phyloP scores from a whole-genome alignment of 1,140 invertebrate genomes.

The Euura saliciscinereae region DNA sequence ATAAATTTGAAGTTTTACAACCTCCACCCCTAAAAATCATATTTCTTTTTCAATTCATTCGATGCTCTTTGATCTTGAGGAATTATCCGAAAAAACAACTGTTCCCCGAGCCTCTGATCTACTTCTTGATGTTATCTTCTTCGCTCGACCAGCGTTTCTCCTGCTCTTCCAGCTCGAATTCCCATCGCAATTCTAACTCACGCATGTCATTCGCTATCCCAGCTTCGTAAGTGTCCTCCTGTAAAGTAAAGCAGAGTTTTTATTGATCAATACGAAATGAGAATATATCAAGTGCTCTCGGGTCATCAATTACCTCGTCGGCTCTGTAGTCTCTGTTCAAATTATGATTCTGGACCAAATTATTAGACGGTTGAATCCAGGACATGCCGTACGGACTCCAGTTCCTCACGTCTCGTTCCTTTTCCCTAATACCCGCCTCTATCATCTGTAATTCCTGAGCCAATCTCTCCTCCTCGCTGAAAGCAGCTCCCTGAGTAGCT shows the following conservation, averaged over 20 bases:
- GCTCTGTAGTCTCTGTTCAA: conserved; percentile 48
- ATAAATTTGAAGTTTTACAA: too few species aligned
- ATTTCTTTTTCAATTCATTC: too few species aligned
- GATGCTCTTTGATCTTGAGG: neutral
- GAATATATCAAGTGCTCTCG: neutral
- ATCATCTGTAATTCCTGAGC: conserved; percentile 70
- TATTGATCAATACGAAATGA: neutral
- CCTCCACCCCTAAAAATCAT: too few species aligned
- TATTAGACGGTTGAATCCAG: conserved; percentile 50
- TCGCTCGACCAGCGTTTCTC: conserved; percentile 70
- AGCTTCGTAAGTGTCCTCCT: conserved; percentile 71
- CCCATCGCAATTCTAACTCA: conserved; percentile 69
- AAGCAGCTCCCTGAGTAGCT: conserved; percentile 58
- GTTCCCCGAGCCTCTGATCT: neutral
- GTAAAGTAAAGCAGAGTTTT: conserved; percentile 13
- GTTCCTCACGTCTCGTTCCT: conserved; percentile 68
- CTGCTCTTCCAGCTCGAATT: conserved; percentile 71
- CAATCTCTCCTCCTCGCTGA: conserved; percentile 64
- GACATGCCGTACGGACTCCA: conserved; percentile 54
- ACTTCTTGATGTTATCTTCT: conserved; percentile 61
- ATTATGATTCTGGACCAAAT: conserved; percentile 45
- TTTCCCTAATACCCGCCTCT: conserved; percentile 71
- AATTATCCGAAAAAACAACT: conserved; percentile 3
- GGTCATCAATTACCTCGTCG: conserved; percentile 41
- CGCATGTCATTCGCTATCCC: conserved; percentile 73